Percentiles rank a stretch among this genome's conserved stretches.
Conservation (phyloP, 2,113 vertebrate genomes). For the Carlito syrichta region DNA sequence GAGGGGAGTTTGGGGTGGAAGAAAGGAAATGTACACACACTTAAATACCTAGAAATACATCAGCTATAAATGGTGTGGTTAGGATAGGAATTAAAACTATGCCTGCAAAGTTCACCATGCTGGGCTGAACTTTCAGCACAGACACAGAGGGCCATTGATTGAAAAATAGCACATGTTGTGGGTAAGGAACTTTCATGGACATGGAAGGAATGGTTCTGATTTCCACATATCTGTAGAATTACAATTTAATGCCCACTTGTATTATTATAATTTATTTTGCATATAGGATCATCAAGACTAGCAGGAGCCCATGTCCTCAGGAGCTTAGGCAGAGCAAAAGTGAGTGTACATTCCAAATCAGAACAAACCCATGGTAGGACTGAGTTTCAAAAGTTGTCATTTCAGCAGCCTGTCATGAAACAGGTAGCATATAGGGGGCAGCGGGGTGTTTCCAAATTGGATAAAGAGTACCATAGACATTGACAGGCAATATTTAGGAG, state of each 20-base stretch:
- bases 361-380: background rate
- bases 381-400: fast-evolving
- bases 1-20: background rate
- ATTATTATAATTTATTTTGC: background rate
- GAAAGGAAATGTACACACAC: background rate
- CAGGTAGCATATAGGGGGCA: fast-evolving
- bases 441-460: background rate
- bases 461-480: background rate
- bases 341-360: background rate
- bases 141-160: background rate
- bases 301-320: background rate
- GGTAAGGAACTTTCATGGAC: background rate
- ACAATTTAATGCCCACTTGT: background rate
- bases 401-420: too few species aligned
- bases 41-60: background rate
- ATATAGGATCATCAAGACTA: background rate
- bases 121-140: background rate
- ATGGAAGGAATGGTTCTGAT: background rate
- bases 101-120: background rate
- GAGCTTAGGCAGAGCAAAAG: background rate
- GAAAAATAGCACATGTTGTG: background rate
- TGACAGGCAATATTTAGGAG: background rate
- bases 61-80: background rate
- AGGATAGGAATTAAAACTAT: background rate
- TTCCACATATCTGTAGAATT: background rate